These are phyloP conservation scores for Lapara coniferarum DNA, from an alignment of 2,888 invertebrate genomes.

Conservation along the genomic window DNA sequence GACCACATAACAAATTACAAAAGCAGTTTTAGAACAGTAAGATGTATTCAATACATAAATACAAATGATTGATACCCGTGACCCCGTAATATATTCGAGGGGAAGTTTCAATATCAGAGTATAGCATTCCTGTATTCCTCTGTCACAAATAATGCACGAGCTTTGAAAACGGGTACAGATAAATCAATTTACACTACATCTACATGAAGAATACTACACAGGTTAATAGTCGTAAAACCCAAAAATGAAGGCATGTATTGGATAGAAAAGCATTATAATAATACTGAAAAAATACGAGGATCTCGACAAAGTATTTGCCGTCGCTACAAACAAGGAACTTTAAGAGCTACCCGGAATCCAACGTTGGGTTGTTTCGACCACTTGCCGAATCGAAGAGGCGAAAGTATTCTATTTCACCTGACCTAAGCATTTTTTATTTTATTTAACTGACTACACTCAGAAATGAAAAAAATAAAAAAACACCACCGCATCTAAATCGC, in stretches of 20 bases:
- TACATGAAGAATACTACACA: not conserved
- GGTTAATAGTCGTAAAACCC: constrained; percentile 1
- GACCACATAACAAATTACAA: not conserved
- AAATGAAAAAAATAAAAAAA: too few relatives aligned
- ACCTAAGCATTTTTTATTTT: too few relatives aligned
- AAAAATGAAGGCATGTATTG: constrained; percentile 3
- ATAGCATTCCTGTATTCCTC: constrained; percentile 5
- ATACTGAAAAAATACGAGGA: constrained; percentile 1
- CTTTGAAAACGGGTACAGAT: not conserved
- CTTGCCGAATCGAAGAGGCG: not conserved
- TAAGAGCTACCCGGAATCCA: not conserved
- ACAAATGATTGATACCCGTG: too few relatives aligned
- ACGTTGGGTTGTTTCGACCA: not conserved
- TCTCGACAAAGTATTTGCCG: not conserved
- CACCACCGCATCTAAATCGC: too few relatives aligned
- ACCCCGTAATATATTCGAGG: not conserved
- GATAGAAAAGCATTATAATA: not conserved
- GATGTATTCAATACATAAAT: too few relatives aligned
- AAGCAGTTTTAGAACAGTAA: not conserved
- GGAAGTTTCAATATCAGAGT: constrained; percentile 12
- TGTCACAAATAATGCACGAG: not conserved
- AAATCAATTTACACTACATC: too few relatives aligned
- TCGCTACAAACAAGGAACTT: constrained; percentile 3
- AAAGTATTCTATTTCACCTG: not conserved
- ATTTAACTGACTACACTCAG: too few relatives aligned